Conservation (phyloP, 2,797 vertebrate species). For the Acrossocheilus wenchowensis region DNA sequence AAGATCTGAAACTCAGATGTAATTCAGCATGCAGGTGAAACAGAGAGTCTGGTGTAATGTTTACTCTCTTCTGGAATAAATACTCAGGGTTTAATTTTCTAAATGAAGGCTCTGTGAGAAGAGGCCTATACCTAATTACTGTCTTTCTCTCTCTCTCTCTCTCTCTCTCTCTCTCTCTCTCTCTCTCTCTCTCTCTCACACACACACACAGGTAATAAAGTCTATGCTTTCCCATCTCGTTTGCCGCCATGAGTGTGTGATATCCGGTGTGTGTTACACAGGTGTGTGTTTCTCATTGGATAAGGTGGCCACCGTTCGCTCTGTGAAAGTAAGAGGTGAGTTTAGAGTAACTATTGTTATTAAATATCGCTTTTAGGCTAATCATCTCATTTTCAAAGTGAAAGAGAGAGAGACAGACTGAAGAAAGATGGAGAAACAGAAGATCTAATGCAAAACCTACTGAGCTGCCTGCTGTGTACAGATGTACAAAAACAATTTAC, state of each 20-base stretch:
- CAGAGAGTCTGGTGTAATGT: slow-evolving; percentile 11
- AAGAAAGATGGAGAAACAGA: slow-evolving; percentile 6
- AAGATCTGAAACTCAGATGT: neutral
- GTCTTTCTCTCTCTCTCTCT: too few species aligned
- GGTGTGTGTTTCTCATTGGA: slow-evolving; percentile 17
- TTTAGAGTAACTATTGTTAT: slow-evolving; percentile 29
- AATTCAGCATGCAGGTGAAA: slow-evolving; percentile 13
- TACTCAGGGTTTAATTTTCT: slow-evolving; percentile 8
- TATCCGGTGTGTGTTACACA: slow-evolving; percentile 27
- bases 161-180: too few species aligned
- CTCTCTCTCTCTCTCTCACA: neutral
- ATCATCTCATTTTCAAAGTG: slow-evolving; percentile 18
- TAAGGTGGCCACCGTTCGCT: neutral
- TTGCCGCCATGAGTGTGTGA: neutral
- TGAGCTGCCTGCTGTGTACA: neutral
- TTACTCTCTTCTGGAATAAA: slow-evolving; percentile 11
- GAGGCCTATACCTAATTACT: slow-evolving; percentile 5
- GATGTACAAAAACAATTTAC: neutral
- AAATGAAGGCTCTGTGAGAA: neutral
- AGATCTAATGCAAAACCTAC: neutral
- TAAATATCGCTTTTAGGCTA: slow-evolving; percentile 20
- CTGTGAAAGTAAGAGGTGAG: slow-evolving; percentile 15
- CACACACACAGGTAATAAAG: slow-evolving; percentile 3
- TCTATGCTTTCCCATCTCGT: neutral
- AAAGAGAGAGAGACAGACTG: neutral